Evolutionary conservation across 2,113 vertebrate species (phyloP), one percentile per base, ranked within the genome.

Genomic region (Percina caprodes): DNA sequence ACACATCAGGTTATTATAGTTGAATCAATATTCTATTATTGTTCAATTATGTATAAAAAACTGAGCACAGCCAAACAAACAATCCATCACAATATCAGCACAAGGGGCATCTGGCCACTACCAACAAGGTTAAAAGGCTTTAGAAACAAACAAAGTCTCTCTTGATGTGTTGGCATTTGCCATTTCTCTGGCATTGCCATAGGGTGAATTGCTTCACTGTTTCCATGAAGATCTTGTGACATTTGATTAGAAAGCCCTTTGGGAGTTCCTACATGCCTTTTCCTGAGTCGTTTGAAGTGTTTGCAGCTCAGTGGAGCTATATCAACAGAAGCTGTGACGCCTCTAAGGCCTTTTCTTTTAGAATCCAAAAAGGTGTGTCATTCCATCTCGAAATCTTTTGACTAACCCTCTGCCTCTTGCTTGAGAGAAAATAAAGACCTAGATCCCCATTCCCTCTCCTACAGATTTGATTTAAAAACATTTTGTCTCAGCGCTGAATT

Each of bases 211-310:
- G 65, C 71, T 69, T 56, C 51, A 13, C 33, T 77, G 77, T 90
- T 91, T 89, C 80, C 86, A 79, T 75, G 67, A 86, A 88, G 79
- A 70, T 82, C 82, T 88, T 88, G 81, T 91, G 85, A 84, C 87
- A 89, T 85, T 91, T 89, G 88, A 91, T 92, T 85, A 86, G 74
- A 80, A 78, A 76, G 80, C 52, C 89, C 74, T 68, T 83, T 67
- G 84, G 90, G 84, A 87, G 23, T 82, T 72, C 73, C 79, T 77
- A 35, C 81, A 88, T 76, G 84, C 62, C 58, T 91, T 77, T 83
- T 65, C 62, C 30, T 61, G 49, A 68, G 62, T 84, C 67, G 67
- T 91, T 90, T 91, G 90, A 91, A 86, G 88, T 89, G 67, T 82
- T 70, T 71, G 66, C 70, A 72, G 83, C 77, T 85, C 77, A 58